A percentile compares a stretch with the other conserved stretches of the same genome.
Conservation (phyloP, 1,140 invertebrate species). For the Nixonia krombeini region DNA sequence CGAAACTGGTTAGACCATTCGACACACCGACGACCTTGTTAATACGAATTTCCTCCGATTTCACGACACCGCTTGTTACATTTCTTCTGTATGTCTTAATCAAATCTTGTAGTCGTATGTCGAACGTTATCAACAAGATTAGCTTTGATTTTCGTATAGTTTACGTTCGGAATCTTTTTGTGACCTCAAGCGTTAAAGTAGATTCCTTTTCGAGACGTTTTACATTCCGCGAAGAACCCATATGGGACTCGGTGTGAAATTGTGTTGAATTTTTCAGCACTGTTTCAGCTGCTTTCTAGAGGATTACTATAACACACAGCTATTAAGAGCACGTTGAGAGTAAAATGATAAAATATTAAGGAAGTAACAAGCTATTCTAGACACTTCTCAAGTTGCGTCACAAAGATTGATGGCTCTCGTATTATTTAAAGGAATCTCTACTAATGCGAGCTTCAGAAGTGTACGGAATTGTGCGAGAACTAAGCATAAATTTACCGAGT, state of each 20-base stretch:
- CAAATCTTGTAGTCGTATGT: neutral
- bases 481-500: no score
- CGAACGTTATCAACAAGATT: no score
- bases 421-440: no score
- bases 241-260: neutral
- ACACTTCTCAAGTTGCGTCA: no score
- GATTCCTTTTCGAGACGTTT: neutral
- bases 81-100: no score
- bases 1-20: constrained; percentile 22
- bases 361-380: no score
- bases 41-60: constrained; percentile 16
- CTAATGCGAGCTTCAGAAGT: no score
- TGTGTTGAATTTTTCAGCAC: neutral
- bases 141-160: no score
- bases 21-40: constrained; percentile 16
- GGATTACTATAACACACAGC: neutral
- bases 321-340: neutral
- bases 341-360: no score
- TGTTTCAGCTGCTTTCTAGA: neutral
- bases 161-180: no score
- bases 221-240: neutral
- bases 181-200: neutral
- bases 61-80: neutral
- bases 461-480: no score
- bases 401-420: no score